Evolutionary conservation across 2,113 vertebrate species (phyloP), one percentile per base, ranked within the genome.

Genomic region (Capra hircus): DNA sequence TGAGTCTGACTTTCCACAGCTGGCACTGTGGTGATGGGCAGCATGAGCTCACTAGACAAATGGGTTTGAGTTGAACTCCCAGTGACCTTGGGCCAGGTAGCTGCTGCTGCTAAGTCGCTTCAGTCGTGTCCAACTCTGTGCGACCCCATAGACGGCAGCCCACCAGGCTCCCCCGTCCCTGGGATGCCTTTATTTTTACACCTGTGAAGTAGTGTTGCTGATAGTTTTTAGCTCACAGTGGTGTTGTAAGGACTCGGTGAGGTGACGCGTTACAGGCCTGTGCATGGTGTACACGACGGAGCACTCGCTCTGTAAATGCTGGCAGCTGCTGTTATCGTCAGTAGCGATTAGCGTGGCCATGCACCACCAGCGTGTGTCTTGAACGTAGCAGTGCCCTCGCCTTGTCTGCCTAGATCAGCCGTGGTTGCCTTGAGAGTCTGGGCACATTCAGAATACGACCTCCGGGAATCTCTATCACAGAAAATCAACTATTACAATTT

Each of bases 251-350:
- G 77, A 40, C 36, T 17, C 7, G 19, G 36, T 33, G 85, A 78
- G 14, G 28, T 23, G 50, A 71, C 16, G 2, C 0, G 1, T 50
- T 36, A 36, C 50, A 87, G 25, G 17, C 1, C 48, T 27, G 9
- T 33, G 4, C 27, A 0, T 4, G 17, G 45, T 23, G 8, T 19
- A 33, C 4, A 11, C 6, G 4, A 11, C 5, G 3, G 0, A 36
- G 33, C 50, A 12, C 30, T 5, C 27, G 14, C 3, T 87, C 19
- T 33, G 59, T 82, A 17, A 48, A 4, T 16, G 7, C 23, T 28
- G 43, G 36, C 40, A 33, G 8, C 57, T 53, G 48, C 48, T n/a
- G 8, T 78, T 19, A 4, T 36, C 2, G 1, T 57, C 55, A 25
- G 16, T 60, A 23, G 15, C 30, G 15, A 53, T 64, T 2, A 5